phyloP scores from a whole-genome alignment of 1,140 invertebrate genomes.

The Zaprionus inermis region DNA sequence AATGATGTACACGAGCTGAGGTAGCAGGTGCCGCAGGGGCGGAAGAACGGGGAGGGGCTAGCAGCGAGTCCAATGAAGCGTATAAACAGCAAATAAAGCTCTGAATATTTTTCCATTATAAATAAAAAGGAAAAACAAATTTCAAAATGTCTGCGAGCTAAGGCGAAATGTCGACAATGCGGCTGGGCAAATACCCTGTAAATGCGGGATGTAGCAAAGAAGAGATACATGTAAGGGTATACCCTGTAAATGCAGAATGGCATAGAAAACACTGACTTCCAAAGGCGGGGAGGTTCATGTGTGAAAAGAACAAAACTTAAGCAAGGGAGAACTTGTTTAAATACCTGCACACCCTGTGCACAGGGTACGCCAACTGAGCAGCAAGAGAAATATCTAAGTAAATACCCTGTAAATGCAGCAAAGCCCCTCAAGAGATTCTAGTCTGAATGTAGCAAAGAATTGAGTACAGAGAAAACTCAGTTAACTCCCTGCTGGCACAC shows the following conservation, averaged over 20 bases:
- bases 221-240: not conserved
- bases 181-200: constrained; percentile 23
- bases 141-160: constrained; percentile 33
- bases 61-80: constrained; percentile 60
- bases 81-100: constrained; percentile 74
- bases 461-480: no score
- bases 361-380: no score
- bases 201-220: not conserved
- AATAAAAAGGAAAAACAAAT: constrained; percentile 56
- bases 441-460: not conserved
- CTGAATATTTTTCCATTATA: constrained; percentile 59
- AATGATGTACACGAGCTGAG: constrained; percentile 75
- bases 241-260: not conserved
- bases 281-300: no score
- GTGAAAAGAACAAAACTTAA: not conserved
- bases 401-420: not conserved
- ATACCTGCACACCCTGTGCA: no score
- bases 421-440: no score
- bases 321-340: no score
- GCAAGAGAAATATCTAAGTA: no score
- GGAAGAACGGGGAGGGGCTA: not conserved
- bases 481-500: no score
- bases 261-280: no score
- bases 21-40: constrained; percentile 24
- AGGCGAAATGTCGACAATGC: not conserved